Conservation (phyloP, 2,113 vertebrate genomes). For the Hippocampus barbouri region DNA sequence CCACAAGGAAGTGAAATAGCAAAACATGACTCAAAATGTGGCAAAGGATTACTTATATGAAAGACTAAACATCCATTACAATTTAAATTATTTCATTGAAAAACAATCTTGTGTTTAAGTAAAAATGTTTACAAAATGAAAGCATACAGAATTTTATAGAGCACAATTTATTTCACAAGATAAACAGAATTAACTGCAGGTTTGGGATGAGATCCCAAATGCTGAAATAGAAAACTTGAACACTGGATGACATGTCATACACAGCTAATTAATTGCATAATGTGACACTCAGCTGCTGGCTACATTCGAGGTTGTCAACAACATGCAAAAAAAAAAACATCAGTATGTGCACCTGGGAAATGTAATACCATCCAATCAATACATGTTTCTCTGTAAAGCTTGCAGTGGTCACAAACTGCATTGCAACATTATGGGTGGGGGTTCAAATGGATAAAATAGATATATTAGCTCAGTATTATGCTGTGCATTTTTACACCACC, state of each 20-base stretch:
- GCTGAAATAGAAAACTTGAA: neutral
- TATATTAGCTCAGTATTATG: too few species aligned
- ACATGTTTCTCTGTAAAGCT: neutral
- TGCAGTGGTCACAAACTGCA: neutral
- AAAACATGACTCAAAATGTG: too few species aligned
- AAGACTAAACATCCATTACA: too few species aligned
- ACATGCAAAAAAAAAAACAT: conserved; percentile 56
- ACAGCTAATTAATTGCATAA: conserved; percentile 48
- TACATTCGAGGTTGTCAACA: conserved; percentile 67
- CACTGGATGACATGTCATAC: conserved; percentile 21
- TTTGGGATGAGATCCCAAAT: neutral
- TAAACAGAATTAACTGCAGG: neutral
- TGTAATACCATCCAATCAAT: neutral
- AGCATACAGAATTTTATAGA: neutral
- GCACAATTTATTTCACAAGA: neutral
- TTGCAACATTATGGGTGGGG: neutral
- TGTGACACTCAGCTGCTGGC: conserved; percentile 53
- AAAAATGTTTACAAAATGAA: neutral
- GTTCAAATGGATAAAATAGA: too few species aligned
- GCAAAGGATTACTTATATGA: too few species aligned
- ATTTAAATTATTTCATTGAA: neutral
- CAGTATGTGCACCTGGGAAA: neutral
- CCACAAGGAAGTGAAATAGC: too few species aligned
- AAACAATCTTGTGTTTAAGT: neutral
- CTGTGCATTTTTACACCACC: too few species aligned